Conservation (phyloP, 2,797 vertebrate species). For the Nasua narica region DNA sequence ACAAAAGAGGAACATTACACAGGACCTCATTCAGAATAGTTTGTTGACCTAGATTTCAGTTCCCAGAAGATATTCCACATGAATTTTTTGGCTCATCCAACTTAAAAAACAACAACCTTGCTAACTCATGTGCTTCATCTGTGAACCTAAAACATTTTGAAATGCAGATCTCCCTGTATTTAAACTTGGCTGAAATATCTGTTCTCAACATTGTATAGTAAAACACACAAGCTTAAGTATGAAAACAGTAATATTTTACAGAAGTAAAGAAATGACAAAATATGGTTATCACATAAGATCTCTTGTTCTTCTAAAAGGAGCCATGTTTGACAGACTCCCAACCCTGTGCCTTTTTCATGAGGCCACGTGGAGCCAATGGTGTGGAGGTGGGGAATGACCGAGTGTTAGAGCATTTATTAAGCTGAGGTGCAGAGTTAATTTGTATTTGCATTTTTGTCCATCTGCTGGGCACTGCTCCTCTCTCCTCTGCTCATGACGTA, state of each 20-base stretch:
- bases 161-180: neutral
- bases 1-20: rapidly evolving
- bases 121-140: neutral
- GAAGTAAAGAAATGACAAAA: neutral
- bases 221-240: neutral
- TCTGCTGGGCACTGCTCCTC: neutral
- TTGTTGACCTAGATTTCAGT: neutral
- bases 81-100: neutral
- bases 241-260: neutral
- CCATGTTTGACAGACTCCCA: neutral
- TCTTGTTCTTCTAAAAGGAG: neutral
- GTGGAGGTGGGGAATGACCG: rapidly evolving
- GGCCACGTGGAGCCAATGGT: rapidly evolving
- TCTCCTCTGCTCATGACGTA: neutral
- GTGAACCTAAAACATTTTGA: neutral
- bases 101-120: neutral
- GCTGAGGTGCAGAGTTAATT: neutral
- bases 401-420: rapidly evolving
- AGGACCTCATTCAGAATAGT: neutral
- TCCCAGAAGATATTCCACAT: neutral
- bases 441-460: neutral
- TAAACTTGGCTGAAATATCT: neutral
- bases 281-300: neutral
- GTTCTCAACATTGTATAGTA: neutral
- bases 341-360: neutral